phyloP scores from a whole-genome alignment of 2,113 vertebrate genomes.

The Pelmatolapia mariae region DNA sequence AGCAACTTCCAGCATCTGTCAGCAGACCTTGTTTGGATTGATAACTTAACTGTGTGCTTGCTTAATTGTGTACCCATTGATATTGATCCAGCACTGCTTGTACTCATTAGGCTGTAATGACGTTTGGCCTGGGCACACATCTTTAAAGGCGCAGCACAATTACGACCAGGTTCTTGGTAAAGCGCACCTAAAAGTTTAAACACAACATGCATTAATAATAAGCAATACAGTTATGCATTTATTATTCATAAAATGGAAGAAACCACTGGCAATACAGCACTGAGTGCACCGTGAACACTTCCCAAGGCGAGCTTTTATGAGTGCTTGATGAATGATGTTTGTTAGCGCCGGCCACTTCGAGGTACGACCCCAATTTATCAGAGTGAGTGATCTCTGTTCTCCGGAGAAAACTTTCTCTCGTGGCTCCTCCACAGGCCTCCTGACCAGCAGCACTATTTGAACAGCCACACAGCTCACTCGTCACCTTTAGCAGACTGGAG shows the following conservation, averaged over 20 bases:
- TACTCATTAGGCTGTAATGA: background rate
- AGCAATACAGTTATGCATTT: slow-evolving; percentile 16
- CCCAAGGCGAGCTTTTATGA: background rate
- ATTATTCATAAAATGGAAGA: slow-evolving; percentile 32
- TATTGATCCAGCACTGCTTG: slow-evolving; percentile 1
- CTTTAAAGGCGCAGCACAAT: background rate
- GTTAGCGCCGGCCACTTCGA: background rate
- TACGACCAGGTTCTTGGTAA: background rate
- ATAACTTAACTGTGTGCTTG: slow-evolving; percentile 16
- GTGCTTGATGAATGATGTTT: slow-evolving; percentile 44
- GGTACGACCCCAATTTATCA: slow-evolving; percentile 32
- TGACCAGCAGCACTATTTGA: background rate
- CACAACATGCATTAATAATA: slow-evolving; percentile 28
- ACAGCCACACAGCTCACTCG: background rate
- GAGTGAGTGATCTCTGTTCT: slow-evolving; percentile 2
- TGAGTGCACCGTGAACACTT: background rate
- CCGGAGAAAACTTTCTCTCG: background rate
- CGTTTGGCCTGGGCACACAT: background rate
- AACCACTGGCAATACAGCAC: background rate
- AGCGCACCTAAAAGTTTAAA: background rate
- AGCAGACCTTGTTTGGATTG: background rate
- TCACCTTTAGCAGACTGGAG: background rate
- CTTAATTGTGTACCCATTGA: background rate
- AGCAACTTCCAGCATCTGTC: background rate
- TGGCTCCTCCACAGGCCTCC: background rate